A percentile compares a stretch with the other conserved stretches of the same genome.
Evolutionary conservation across 2,888 invertebrate genomes (phyloP).

Genomic region (Plusia festucae): DNA sequence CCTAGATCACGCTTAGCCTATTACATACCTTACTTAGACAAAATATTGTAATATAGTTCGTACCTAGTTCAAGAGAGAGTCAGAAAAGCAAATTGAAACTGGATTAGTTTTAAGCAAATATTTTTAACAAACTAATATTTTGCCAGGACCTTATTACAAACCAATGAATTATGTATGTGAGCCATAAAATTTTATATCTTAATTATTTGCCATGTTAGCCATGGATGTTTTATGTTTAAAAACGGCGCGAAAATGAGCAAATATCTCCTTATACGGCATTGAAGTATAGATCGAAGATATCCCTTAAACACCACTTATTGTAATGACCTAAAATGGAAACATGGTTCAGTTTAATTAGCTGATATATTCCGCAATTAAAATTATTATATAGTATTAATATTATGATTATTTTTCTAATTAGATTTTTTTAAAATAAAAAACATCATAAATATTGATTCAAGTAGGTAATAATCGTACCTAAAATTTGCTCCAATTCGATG

Average conservation of each 20-base stretch:
- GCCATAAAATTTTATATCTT: conserved; percentile 52
- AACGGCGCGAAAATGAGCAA: conserved; percentile 31
- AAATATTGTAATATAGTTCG: too few relatives aligned
- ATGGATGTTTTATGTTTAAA: conserved; percentile 34
- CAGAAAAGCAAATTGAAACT: not conserved
- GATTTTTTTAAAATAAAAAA: too few relatives aligned
- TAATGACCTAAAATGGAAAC: not conserved
- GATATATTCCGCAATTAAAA: not conserved
- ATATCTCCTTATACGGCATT: conserved; percentile 30
- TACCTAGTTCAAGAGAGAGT: too few relatives aligned
- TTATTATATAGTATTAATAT: too few relatives aligned
- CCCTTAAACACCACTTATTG: conserved; percentile 17
- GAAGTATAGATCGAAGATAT: conserved; percentile 38
- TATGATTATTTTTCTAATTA: too few relatives aligned
- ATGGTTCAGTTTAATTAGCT: conserved; percentile 18
- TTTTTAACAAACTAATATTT: conserved; percentile 32
- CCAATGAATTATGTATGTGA: conserved; percentile 41
- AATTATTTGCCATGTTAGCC: conserved; percentile 49
- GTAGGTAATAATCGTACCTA: too few relatives aligned
- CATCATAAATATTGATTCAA: too few relatives aligned
- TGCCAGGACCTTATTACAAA: conserved; percentile 33
- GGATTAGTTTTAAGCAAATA: not conserved
- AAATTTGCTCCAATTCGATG: too few relatives aligned
- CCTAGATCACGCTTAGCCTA: too few relatives aligned
- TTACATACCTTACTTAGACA: too few relatives aligned